Conservation (phyloP, 35 echinoderm and acorn worm genomes). For the Lytechinus pictus region DNA sequence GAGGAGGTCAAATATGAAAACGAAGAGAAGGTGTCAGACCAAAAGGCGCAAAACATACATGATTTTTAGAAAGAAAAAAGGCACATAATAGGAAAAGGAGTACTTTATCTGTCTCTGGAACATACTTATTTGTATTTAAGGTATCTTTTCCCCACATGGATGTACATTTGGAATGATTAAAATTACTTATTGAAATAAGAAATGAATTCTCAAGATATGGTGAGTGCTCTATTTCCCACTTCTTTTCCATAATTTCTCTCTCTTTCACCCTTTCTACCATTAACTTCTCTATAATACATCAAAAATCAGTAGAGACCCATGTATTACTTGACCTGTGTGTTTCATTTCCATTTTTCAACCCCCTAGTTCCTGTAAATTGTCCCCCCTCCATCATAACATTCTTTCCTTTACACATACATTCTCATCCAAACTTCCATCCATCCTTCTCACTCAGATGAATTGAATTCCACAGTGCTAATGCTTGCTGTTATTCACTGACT, state of each 20-base stretch:
- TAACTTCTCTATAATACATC: background rate
- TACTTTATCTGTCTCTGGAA: too few species aligned
- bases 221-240: background rate
- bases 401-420: background rate
- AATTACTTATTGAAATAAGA: too few species aligned
- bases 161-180: too few species aligned
- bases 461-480: background rate
- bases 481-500: slow-evolving; percentile 18
- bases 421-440: background rate
- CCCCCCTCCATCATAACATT: background rate
- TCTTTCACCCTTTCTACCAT: background rate
- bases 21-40: too few species aligned
- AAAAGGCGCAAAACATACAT: too few species aligned
- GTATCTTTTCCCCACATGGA: too few species aligned
- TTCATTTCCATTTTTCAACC: background rate
- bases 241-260: background rate
- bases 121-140: too few species aligned
- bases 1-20: too few species aligned
- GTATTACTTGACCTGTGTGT: background rate
- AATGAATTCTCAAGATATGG: too few species aligned
- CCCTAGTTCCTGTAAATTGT: background rate
- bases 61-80: too few species aligned
- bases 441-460: background rate
- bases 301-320: background rate
- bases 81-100: too few species aligned